Percentiles rank a stretch among this genome's conserved stretches.
Conservation (phyloP, 2,113 vertebrate species). For the Phycodurus eques region DNA sequence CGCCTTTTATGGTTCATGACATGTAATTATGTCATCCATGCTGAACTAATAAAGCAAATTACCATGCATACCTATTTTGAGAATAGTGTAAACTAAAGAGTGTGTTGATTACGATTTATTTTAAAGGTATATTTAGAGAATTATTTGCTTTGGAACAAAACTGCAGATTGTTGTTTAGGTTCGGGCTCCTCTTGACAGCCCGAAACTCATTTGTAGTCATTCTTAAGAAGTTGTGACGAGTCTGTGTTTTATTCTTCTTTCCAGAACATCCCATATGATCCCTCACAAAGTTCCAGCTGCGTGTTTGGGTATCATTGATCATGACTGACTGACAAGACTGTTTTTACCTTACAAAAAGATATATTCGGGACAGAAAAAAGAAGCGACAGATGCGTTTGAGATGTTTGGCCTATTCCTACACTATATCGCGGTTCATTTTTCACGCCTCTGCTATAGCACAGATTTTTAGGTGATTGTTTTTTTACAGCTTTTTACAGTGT, state of each 20-base stretch:
- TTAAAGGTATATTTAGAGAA: conserved; percentile 17
- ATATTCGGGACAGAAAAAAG: conserved; percentile 33
- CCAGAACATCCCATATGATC: conserved; percentile 26
- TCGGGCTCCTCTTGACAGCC: conserved; percentile 5
- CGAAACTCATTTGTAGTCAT: conserved; percentile 16
- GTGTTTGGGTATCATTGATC: conserved; percentile 27
- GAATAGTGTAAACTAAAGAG: background rate
- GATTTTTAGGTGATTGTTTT: too few relatives aligned
- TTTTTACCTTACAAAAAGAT: conserved; percentile 32
- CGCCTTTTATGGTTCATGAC: background rate
- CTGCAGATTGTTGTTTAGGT: conserved; percentile 12
- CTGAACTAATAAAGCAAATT: background rate
- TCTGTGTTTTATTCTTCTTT: conserved; percentile 25
- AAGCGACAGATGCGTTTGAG: conserved; percentile 33
- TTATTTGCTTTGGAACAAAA: conserved; percentile 38
- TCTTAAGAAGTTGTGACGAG: conserved; percentile 17
- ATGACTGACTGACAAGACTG: conserved; percentile 25
- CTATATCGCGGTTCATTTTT: too few relatives aligned
- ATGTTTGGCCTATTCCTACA: background rate
- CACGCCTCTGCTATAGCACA: too few relatives aligned
- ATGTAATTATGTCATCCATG: background rate
- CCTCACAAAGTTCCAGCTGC: conserved; percentile 22
- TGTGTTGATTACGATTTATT: conserved; percentile 42
- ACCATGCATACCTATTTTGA: background rate
- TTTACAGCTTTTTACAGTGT: too few relatives aligned